Conservation (phyloP, 2,888 invertebrate genomes). For the Euzetes globulus region DNA sequence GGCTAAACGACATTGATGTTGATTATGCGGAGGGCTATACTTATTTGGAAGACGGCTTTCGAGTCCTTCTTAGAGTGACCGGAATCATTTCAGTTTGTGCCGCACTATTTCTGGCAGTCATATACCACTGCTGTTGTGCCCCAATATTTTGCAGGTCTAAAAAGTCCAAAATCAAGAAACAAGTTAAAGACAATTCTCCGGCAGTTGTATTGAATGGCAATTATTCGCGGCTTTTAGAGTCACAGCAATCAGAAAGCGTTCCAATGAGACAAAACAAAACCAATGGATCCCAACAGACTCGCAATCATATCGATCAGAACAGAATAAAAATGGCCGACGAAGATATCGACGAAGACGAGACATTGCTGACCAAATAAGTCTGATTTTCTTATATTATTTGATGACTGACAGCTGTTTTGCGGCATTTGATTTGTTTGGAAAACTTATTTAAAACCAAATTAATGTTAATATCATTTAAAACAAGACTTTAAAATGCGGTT, state of each 20-base stretch:
- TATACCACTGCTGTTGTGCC: conserved; percentile 35
- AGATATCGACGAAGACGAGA: conserved; percentile 19
- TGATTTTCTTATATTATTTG: no score
- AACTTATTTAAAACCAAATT: no score
- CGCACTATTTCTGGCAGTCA: conserved; percentile 17
- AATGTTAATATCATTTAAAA: no score
- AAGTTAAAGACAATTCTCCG: neutral
- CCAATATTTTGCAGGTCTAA: neutral
- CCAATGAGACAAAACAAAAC: neutral
- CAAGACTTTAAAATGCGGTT: no score
- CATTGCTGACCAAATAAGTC: neutral
- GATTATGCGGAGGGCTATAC: conserved; percentile 24
- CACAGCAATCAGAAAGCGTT: conserved; percentile 6
- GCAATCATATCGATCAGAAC: neutral
- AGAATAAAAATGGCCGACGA: conserved; percentile 26
- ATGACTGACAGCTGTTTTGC: no score
- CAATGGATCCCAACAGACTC: neutral
- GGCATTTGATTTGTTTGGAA: no score
- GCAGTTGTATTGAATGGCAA: conserved; percentile 24
- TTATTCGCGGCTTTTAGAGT: conserved; percentile 20
- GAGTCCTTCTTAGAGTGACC: conserved; percentile 31
- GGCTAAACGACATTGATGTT: conserved; percentile 32
- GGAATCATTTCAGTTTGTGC: conserved; percentile 18
- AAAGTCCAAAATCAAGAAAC: neutral
- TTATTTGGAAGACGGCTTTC: conserved; percentile 28